Evolutionary conservation across 1,140 invertebrate genomes (phyloP).

Genomic region (Philotrypesis tridentata): DNA sequence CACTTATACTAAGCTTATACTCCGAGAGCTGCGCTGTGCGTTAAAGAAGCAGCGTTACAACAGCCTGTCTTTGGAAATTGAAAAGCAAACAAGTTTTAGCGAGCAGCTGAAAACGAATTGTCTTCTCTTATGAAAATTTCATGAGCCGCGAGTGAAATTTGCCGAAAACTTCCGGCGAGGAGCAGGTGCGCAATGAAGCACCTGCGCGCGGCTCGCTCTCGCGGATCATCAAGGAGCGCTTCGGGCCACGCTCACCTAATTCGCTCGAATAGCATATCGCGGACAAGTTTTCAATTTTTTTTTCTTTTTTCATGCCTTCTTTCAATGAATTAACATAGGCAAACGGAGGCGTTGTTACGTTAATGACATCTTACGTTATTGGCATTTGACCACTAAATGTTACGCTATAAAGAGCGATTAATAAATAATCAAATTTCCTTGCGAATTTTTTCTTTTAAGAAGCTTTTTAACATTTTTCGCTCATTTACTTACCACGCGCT

Average conservation of each 20-base stretch:
- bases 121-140: slow-evolving; percentile 32
- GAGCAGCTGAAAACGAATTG: not conserved
- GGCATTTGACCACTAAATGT: no score
- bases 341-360: no score
- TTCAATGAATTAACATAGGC: no score
- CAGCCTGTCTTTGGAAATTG: not conserved
- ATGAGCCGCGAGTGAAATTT: slow-evolving; percentile 23
- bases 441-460: no score
- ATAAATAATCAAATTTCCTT: no score
- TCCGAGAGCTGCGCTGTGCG: not conserved
- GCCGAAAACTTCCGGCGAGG: slow-evolving; percentile 15
- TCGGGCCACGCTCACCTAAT: not conserved
- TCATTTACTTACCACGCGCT: no score
- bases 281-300: not conserved
- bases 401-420: no score
- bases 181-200: not conserved
- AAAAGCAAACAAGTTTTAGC: not conserved
- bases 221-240: not conserved
- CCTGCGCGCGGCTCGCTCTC: not conserved
- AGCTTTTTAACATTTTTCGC: no score
- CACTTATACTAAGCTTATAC: not conserved
- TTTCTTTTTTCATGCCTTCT: not conserved
- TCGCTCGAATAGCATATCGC: not conserved
- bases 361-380: no score
- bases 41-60: not conserved